These are phyloP conservation scores for Pristionchus japonicus DNA, from an alignment of 2,888 invertebrate species.

Conservation along the genomic window DNA sequence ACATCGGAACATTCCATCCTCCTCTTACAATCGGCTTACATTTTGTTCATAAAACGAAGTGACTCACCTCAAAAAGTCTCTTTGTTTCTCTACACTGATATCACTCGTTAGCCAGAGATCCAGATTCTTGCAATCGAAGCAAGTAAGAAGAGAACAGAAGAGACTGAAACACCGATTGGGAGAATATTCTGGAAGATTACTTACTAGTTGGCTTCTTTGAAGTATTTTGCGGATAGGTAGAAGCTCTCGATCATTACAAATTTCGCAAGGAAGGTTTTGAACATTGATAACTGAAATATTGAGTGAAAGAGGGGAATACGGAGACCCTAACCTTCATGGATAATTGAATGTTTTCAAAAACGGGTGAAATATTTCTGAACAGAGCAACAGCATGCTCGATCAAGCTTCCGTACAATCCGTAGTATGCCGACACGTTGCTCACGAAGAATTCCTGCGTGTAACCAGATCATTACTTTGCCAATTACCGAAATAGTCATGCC, in stretches of 20 bases:
- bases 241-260: background rate
- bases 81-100: background rate
- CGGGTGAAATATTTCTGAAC: background rate
- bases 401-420: background rate
- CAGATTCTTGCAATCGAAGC: background rate
- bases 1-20: background rate
- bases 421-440: background rate
- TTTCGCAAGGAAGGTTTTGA: background rate
- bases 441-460: background rate
- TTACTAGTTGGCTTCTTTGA: background rate
- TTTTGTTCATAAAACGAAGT: background rate
- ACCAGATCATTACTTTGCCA: background rate
- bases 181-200: background rate
- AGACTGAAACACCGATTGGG: background rate
- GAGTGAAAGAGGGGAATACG: too few species aligned
- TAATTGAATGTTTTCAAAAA: background rate
- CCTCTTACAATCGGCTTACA: background rate
- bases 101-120: conserved; percentile 3
- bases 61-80: conserved; percentile 11
- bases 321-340: background rate
- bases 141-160: background rate
- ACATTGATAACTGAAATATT: background rate
- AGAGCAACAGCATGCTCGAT: background rate
- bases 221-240: background rate
- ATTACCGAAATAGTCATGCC: background rate